A percentile compares a stretch with the other conserved stretches of the same genome.
Evolutionary conservation across 2,888 invertebrate species (phyloP).

Genomic region (Chelonus formosanus): DNA sequence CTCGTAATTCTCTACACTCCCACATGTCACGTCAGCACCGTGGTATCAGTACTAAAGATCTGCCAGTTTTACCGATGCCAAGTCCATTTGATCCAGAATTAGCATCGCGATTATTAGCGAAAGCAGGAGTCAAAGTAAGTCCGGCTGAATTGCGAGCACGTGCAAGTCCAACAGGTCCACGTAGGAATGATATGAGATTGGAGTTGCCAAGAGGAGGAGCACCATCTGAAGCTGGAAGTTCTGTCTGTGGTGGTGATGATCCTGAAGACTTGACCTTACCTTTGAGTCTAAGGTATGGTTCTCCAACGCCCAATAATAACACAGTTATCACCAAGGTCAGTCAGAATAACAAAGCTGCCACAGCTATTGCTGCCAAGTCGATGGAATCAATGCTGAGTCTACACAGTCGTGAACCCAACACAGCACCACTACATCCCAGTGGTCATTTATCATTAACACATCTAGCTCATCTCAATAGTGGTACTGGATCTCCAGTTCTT

Average conservation of each 20-base stretch:
- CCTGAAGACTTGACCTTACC: constrained; percentile 84
- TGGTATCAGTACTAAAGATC: constrained; percentile 91
- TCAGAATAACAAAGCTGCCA: constrained; percentile 54
- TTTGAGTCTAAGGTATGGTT: constrained; percentile 70
- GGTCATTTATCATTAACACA: constrained; percentile 50
- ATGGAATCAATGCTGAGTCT: constrained; percentile 71
- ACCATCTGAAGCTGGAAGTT: constrained; percentile 75
- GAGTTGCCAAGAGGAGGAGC: constrained; percentile 79
- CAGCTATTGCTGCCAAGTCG: constrained; percentile 74
- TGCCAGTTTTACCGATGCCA: constrained; percentile 92
- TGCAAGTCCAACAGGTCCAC: constrained; percentile 85
- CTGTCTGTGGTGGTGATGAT: constrained; percentile 81
- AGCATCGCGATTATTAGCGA: constrained; percentile 81
- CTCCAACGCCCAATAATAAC: constrained; percentile 71
- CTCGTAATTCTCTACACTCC: constrained; percentile 89
- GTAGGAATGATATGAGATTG: constrained; percentile 79
- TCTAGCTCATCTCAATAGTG: constrained; percentile 56
- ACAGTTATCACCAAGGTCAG: constrained; percentile 61
- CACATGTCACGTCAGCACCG: constrained; percentile 95
- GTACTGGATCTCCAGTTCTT: constrained; percentile 75
- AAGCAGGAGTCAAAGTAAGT: constrained; percentile 87
- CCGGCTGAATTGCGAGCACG: constrained; percentile 84
- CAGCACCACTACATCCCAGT: constrained; percentile 67
- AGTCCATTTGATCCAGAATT: constrained; percentile 90
- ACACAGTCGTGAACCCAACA: constrained; percentile 74